Base-by-base conservation (phyloP, 2,888 invertebrate genomes). In the Megalurothrips usitatus region DNA sequence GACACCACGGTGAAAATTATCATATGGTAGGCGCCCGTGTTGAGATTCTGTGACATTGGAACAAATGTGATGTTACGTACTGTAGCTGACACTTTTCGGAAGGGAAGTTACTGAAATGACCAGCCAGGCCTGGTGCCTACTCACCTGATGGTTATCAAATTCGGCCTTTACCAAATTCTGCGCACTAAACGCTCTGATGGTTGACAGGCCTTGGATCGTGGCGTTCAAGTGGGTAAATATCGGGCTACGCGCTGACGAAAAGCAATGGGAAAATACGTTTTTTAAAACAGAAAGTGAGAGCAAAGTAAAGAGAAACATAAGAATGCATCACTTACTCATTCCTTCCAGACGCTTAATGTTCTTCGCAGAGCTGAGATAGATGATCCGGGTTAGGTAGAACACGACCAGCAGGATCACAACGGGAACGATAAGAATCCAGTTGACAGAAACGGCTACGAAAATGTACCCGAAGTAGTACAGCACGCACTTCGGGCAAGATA, bases 151-250 rank as follows among this genome's bases (percentile, higher is more conserved):
- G 11, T 82, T 81, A 81, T 86, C 86, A 86, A 93, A 92, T 84
- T 92, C 91, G 19, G 87, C 86, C 1, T 89, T 88, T 80, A 96
- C 89, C 10, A 92, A 90, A 1, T 89, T 85, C 86, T 95, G 91
- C 0, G 93, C 92, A 1, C 91, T 89, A 84, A 92, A 94, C 0
- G 95, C 94, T 81, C 96, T 88, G 79, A 96, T 94, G 0, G 95
- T 95, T 0, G 93, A 91, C 34, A 96, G 87, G 0, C 96, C 96
- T 84, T 93, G 91, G 4, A 96, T 88, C 0, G 94, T 92, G 12
- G 94, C 92, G 85, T 92, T 94, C 58, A 96, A 88, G 86, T 96
- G 95, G 0, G 94, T 91, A 86, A 94, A 96, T 0, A 96, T 93
- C 0, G 96, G 96, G 85, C 95, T 94, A 81, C 94, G 91, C 84